phyloP scores from a whole-genome alignment of 2,797 vertebrate genomes.

The Melopsittacus undulatus region DNA sequence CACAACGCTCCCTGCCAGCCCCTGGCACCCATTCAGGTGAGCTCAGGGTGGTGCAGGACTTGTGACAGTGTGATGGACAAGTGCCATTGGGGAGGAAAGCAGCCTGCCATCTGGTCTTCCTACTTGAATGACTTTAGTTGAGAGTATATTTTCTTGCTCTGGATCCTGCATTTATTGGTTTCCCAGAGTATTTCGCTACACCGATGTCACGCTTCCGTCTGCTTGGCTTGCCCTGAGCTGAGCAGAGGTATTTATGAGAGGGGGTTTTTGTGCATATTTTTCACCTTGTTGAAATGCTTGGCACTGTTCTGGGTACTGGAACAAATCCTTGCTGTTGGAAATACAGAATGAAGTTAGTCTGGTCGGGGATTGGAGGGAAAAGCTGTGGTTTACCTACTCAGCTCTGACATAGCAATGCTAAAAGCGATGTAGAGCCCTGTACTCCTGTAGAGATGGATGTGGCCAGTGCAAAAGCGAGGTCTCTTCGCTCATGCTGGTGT shows the following conservation, averaged over 20 bases:
- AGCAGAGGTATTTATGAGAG: conserved; percentile 57
- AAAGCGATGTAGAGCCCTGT: neutral
- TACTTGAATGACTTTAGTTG: neutral
- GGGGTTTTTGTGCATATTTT: conserved; percentile 22
- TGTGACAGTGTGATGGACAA: neutral
- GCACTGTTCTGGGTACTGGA: neutral
- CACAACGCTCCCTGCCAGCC: neutral
- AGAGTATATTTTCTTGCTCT: neutral
- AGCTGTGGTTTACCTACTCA: neutral
- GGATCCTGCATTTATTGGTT: conserved; percentile 20
- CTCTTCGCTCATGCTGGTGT: accelerated
- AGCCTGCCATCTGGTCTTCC: neutral
- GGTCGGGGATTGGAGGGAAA: neutral
- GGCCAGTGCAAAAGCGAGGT: neutral
- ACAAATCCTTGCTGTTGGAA: conserved; percentile 38
- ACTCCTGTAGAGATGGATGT: neutral
- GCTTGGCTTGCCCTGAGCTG: neutral
- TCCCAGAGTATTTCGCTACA: conserved; percentile 16
- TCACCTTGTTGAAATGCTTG: conserved; percentile 53
- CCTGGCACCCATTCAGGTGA: neutral
- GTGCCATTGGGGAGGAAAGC: neutral
- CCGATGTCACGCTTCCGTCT: neutral
- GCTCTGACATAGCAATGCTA: neutral
- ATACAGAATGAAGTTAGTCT: neutral
- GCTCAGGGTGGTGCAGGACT: accelerated